Percentiles rank a stretch among this genome's conserved stretches.
Conservation (phyloP, 2,113 vertebrate species). For the Chloropsis hardwickii region DNA sequence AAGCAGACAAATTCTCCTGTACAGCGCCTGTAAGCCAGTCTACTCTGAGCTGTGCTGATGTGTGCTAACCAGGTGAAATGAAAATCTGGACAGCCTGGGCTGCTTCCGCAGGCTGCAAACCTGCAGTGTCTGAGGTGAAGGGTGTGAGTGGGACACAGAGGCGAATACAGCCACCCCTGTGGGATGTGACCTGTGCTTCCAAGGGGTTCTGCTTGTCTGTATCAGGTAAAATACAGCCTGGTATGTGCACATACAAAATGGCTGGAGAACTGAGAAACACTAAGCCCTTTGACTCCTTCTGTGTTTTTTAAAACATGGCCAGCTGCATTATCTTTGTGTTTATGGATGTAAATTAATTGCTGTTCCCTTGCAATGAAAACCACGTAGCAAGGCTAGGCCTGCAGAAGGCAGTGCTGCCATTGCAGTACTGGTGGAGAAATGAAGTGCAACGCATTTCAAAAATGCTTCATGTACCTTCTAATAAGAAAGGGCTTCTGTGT, state of each 20-base stretch:
- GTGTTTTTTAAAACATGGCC: neutral
- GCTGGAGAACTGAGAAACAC: neutral
- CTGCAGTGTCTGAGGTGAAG: neutral
- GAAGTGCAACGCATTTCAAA: neutral
- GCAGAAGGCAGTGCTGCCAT: neutral
- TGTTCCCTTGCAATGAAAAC: neutral
- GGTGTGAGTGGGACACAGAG: neutral
- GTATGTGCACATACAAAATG: neutral
- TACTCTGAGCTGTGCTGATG: neutral
- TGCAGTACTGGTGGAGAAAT: neutral
- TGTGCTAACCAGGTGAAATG: neutral
- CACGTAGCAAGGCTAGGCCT: neutral
- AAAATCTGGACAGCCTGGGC: neutral
- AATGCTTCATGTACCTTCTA: rapidly evolving
- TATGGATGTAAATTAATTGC: neutral
- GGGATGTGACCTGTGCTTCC: rapidly evolving
- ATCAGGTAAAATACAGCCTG: neutral
- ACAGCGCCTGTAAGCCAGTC: neutral
- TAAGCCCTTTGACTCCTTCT: neutral
- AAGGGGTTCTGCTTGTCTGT: neutral
- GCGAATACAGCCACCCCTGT: too few species aligned
- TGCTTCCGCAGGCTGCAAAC: neutral
- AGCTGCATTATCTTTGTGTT: rapidly evolving
- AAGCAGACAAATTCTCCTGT: neutral
- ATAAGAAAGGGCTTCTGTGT: neutral